phyloP scores from a whole-genome alignment of 1,140 invertebrate species.

The Carposina sasakii region DNA sequence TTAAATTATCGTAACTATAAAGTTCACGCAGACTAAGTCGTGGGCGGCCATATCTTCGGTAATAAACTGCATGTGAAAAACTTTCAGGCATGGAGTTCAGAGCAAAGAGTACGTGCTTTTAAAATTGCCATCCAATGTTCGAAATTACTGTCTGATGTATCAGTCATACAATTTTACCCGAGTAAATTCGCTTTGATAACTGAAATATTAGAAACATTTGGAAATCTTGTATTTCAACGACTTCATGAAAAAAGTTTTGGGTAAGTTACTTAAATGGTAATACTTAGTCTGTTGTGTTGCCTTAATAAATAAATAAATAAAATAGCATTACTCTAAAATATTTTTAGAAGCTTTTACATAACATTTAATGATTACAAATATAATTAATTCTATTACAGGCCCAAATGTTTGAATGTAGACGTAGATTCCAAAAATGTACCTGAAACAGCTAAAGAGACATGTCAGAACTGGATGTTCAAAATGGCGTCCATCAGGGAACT shows the following conservation, averaged over 20 bases:
- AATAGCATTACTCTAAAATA: background rate
- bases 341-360: background rate
- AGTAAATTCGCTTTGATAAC: constrained; percentile 98
- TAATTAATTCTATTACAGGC: constrained; percentile 28
- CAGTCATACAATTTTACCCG: constrained; percentile 95
- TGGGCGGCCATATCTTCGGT: background rate
- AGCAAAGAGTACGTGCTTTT: constrained; percentile 95
- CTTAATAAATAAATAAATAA: too few species aligned
- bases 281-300: too few species aligned
- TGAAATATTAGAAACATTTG: constrained; percentile 97
- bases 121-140: constrained; percentile 98
- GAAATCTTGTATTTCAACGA: constrained; percentile 91
- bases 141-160: constrained; percentile 91
- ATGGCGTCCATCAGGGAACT: constrained; percentile 97
- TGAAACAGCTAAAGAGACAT: constrained; percentile 95
- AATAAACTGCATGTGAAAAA: constrained; percentile 1
- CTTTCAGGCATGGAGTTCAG: constrained; percentile 87
- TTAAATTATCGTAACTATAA: too few species aligned
- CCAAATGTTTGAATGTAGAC: too few species aligned
- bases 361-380: constrained; percentile 23
- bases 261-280: constrained; percentile 31
- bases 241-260: constrained; percentile 81
- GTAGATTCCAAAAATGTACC: constrained; percentile 84
- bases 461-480: constrained; percentile 99
- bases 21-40: too few species aligned